phyloP scores from a whole-genome alignment of 1,140 invertebrate species.

The Zaprionus nigranus region DNA sequence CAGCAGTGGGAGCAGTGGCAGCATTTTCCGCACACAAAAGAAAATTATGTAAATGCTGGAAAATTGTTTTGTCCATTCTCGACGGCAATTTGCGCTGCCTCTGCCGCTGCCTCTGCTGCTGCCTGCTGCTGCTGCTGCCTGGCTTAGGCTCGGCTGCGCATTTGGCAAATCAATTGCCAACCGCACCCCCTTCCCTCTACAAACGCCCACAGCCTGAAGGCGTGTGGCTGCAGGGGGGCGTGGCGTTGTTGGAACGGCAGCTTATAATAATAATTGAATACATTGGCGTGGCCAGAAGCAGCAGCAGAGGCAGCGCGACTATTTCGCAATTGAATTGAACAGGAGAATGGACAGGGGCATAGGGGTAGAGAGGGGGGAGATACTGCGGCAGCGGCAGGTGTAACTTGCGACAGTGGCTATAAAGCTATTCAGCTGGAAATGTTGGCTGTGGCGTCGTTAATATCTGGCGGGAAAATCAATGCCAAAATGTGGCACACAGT shows the following conservation, averaged over 20 bases:
- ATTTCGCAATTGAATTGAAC: conserved; percentile 53
- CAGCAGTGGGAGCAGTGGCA: not conserved
- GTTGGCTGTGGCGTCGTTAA: conserved; percentile 6
- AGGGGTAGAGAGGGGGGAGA: too few relatives aligned
- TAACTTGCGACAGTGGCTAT: conserved; percentile 34
- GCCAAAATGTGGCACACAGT: not conserved
- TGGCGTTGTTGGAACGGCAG: conserved; percentile 32
- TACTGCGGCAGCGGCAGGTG: conserved; percentile 47
- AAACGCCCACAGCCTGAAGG: conserved; percentile 28
- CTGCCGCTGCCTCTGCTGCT: conserved; percentile 26
- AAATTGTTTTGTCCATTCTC: conserved; percentile 67
- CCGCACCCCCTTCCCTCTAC: too few relatives aligned
- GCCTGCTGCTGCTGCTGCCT: conserved; percentile 25
- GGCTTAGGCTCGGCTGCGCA: conserved; percentile 46
- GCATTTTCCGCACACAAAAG: conserved; percentile 54
- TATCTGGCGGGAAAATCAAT: conserved; percentile 32
- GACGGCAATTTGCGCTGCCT: conserved; percentile 55
- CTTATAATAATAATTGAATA: conserved; percentile 83
- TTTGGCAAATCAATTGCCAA: conserved; percentile 74
- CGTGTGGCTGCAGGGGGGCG: conserved; percentile 15
- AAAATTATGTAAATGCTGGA: conserved; percentile 79
- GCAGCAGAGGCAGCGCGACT: conserved; percentile 31
- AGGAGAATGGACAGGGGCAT: not conserved
- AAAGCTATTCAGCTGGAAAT: conserved; percentile 54
- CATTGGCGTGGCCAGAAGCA: conserved; percentile 44